Evolutionary conservation across 2,888 invertebrate genomes (phyloP).

Genomic region (Coelinius sp.): DNA sequence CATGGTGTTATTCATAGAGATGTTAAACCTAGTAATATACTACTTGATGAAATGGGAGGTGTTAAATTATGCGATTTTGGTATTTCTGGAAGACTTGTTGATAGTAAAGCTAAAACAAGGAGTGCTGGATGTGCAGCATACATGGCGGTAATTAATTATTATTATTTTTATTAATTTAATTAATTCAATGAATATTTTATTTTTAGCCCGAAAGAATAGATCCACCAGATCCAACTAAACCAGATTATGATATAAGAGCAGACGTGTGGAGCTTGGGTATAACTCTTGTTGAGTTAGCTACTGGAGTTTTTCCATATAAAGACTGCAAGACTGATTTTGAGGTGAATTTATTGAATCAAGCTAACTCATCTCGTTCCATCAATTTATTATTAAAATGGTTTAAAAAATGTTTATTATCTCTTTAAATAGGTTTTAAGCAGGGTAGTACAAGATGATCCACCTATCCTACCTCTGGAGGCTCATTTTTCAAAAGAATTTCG

Average conservation of each 20-base stretch:
- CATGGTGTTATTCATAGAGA: conserved; percentile 98
- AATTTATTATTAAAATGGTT: conserved; percentile 72
- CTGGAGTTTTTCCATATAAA: conserved; percentile 94
- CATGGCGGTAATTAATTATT: conserved; percentile 86
- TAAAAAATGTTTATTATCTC: too few species aligned
- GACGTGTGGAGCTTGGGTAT: conserved; percentile 99
- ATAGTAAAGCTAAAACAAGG: conserved; percentile 97
- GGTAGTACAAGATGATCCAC: conserved; percentile 91
- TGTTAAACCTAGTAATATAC: conserved; percentile 98
- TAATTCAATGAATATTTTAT: conserved; percentile 36
- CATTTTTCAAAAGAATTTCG: conserved; percentile 90
- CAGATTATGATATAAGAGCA: conserved; percentile 98
- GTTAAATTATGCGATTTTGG: conserved; percentile 99
- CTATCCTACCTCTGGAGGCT: conserved; percentile 83
- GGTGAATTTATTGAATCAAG: conserved; percentile 77
- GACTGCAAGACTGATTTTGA: conserved; percentile 99
- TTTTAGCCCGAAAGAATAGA: conserved; percentile 96
- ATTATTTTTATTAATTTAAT: neutral
- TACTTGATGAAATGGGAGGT: conserved; percentile 94
- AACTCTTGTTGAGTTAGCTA: conserved; percentile 95
- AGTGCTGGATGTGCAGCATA: conserved; percentile 99
- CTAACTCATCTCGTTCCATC: too few species aligned
- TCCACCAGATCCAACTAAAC: conserved; percentile 90
- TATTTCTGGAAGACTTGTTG: conserved; percentile 97
- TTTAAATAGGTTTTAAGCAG: conserved; percentile 70